Conservation (phyloP, 2,113 vertebrate genomes). For the Anhinga anhinga region DNA sequence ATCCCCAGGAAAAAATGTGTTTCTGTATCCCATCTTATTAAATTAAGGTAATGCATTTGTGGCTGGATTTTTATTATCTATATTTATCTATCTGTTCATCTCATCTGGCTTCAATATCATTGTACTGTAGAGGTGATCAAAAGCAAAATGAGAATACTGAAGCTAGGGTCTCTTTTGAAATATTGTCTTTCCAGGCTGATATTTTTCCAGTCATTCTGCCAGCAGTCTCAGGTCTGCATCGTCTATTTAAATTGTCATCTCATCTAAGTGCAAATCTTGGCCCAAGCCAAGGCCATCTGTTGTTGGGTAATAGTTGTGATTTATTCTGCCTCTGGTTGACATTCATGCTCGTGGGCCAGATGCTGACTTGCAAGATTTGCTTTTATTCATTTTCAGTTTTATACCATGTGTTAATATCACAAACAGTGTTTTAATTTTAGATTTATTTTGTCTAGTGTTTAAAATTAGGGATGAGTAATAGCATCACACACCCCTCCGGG, state of each 20-base stretch:
- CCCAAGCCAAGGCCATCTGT: conserved; percentile 41
- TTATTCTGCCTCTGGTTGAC: conserved; percentile 48
- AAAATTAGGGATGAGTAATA: conserved; percentile 37
- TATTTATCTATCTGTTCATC: neutral
- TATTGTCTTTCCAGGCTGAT: conserved; percentile 38
- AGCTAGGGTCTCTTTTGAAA: conserved; percentile 16
- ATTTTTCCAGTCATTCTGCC: conserved; percentile 47
- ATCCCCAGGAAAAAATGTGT: neutral
- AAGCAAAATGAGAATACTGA: neutral
- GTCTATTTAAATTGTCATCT: conserved; percentile 31
- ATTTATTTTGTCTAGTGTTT: neutral
- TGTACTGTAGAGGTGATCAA: conserved; percentile 3
- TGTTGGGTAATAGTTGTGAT: conserved; percentile 51
- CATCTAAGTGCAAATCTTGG: conserved; percentile 43
- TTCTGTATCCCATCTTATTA: neutral
- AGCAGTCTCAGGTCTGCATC: conserved; percentile 47
- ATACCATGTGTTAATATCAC: conserved; percentile 23
- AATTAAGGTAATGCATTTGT: neutral
- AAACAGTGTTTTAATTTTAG: conserved; percentile 33
- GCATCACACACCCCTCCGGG: neutral
- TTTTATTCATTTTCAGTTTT: conserved; percentile 46
- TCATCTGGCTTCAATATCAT: conserved; percentile 3
- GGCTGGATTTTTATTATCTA: neutral
- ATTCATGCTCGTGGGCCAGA: conserved; percentile 13
- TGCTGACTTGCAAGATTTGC: conserved; percentile 50